Evolutionary conservation across 64 coral and sea anemone genomes (phyloP).

Genomic region (Montipora foliosa): DNA sequence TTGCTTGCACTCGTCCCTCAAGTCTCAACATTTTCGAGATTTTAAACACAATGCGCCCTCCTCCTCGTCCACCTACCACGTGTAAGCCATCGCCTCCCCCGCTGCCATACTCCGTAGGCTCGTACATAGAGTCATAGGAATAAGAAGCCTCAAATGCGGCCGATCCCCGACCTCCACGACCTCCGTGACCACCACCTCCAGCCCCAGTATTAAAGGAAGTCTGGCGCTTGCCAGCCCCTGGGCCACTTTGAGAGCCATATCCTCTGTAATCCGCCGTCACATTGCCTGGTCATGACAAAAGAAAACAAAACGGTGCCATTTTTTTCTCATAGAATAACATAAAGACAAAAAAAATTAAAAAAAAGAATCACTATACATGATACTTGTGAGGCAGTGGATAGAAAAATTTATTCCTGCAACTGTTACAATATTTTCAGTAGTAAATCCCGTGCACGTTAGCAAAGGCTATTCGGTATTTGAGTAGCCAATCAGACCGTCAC

Average conservation of each 20-base stretch:
- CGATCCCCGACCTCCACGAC: conserved; percentile 77
- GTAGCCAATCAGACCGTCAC: too few species aligned
- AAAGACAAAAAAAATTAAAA: too few species aligned
- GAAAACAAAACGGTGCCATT: neutral
- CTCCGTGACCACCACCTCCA: conserved; percentile 81
- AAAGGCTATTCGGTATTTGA: too few species aligned
- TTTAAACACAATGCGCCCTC: conserved; percentile 66
- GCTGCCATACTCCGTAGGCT: conserved; percentile 73
- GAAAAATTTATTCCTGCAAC: too few species aligned
- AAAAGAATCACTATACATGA: neutral
- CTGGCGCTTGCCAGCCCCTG: conserved; percentile 43
- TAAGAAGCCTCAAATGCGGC: conserved; percentile 37
- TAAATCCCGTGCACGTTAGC: too few species aligned
- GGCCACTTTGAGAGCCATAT: conserved; percentile 66
- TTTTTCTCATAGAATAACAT: too few species aligned
- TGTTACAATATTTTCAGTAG: too few species aligned
- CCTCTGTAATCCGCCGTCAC: conserved; percentile 85
- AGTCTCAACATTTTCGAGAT: conserved; percentile 80
- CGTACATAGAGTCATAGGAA: conserved; percentile 79
- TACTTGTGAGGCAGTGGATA: too few species aligned
- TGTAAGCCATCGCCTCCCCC: conserved; percentile 74
- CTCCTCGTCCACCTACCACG: conserved; percentile 75
- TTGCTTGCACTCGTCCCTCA: conserved; percentile 78
- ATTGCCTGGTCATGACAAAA: conserved; percentile 45
- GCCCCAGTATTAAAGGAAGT: conserved; percentile 76